phyloP scores from a whole-genome alignment of 2,797 vertebrate species.

The Xiphorhynchus erythropygius region DNA sequence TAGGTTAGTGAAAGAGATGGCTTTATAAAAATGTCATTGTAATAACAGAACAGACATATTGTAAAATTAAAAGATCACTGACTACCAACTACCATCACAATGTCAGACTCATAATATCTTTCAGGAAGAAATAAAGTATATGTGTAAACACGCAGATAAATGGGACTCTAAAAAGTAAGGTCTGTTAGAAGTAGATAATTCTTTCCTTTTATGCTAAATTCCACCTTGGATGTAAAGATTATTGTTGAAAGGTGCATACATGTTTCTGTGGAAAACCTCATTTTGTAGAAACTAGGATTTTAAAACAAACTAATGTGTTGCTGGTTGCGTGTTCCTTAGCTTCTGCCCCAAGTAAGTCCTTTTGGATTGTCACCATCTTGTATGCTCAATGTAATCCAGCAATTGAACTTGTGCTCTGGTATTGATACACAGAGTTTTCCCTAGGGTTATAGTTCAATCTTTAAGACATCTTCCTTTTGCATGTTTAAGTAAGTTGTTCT shows the following conservation, averaged over 20 bases:
- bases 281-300: background rate
- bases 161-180: background rate
- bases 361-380: background rate
- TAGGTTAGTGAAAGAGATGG: background rate
- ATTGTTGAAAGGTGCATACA: background rate
- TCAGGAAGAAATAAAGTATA: background rate
- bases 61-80: background rate
- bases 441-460: background rate
- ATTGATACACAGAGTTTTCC: background rate
- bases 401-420: background rate
- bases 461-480: background rate
- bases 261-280: background rate
- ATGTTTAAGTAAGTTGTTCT: background rate
- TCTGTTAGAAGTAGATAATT: background rate
- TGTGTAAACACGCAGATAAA: rapidly evolving
- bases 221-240: background rate
- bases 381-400: background rate
- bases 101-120: background rate
- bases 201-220: background rate
- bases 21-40: background rate
- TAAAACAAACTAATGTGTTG: background rate
- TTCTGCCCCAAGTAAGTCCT: background rate
- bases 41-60: background rate
- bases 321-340: background rate
- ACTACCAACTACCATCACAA: background rate